Evolutionary conservation across 2,113 vertebrate genomes (phyloP).

Genomic region (Charadrius vociferus): DNA sequence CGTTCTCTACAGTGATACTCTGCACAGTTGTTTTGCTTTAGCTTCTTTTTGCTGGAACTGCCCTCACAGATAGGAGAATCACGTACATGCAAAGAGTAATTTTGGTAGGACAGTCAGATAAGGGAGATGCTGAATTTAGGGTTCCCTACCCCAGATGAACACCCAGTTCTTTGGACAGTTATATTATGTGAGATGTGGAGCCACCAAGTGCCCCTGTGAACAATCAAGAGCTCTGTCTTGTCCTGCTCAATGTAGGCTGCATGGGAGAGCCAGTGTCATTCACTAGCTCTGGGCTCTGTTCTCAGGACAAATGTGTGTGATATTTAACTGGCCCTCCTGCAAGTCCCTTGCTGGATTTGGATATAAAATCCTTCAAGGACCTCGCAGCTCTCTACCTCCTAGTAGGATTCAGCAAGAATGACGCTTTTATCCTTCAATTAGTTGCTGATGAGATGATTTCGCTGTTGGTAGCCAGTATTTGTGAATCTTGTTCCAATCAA

Average conservation of each 20-base stretch:
- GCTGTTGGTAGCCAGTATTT: background rate
- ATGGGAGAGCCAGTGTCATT: background rate
- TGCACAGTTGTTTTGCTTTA: background rate
- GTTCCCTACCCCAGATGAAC: background rate
- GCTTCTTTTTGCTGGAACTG: background rate
- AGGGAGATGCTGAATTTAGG: background rate
- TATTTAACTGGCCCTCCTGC: background rate
- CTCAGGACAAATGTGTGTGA: background rate
- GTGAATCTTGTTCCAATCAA: background rate
- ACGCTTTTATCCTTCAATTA: background rate
- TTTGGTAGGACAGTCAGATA: background rate
- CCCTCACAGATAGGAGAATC: background rate
- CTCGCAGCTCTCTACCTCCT: background rate
- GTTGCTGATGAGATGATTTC: background rate
- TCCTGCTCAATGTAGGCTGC: background rate
- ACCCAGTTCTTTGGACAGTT: background rate
- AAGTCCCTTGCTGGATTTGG: background rate
- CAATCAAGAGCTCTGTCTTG: background rate
- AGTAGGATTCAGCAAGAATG: background rate
- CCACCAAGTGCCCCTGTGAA: background rate
- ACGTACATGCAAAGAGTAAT: accelerated
- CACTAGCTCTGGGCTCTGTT: background rate
- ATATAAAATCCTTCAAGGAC: background rate
- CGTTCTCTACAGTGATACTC: background rate
- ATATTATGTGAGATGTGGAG: background rate